Evolutionary conservation across 2,113 vertebrate species (phyloP).

Genomic region (Ochotona princeps): DNA sequence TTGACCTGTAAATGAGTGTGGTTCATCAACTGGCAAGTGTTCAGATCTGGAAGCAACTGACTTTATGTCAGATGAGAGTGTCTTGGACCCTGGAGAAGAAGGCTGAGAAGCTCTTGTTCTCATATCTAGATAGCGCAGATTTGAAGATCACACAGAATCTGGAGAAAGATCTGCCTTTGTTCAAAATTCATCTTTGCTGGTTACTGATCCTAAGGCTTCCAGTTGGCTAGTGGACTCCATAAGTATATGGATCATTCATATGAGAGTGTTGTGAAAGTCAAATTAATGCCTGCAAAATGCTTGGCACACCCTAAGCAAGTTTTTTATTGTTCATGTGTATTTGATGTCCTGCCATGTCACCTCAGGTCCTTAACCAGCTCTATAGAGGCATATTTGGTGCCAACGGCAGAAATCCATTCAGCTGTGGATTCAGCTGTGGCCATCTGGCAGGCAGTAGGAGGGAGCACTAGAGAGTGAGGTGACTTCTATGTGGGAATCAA

Average conservation of each 20-base stretch:
- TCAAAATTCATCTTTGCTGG: background rate
- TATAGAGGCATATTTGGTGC: background rate
- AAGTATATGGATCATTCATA: background rate
- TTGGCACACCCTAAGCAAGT: background rate
- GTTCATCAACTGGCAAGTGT: background rate
- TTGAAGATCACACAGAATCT: background rate
- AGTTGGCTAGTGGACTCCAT: background rate
- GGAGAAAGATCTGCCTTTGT: background rate
- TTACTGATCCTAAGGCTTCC: background rate
- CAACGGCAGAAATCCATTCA: slow-evolving; percentile 43
- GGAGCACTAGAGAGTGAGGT: slow-evolving; percentile 46
- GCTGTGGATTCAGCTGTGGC: slow-evolving; percentile 69
- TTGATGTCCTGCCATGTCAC: slow-evolving; percentile 33
- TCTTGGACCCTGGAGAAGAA: background rate
- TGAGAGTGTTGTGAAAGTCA: background rate
- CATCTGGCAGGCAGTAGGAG: slow-evolving; percentile 52
- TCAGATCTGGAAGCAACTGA: background rate
- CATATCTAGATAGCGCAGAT: too few species aligned
- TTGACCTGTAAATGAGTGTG: background rate
- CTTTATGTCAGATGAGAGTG: background rate
- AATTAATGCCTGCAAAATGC: background rate
- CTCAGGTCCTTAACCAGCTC: slow-evolving; percentile 27
- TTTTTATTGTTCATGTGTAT: background rate
- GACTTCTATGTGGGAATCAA: slow-evolving; percentile 48
- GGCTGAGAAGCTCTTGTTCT: background rate